A percentile compares a stretch with the other conserved stretches of the same genome.
phyloP scores from a whole-genome alignment of 2,797 vertebrate genomes.

The Schizothorax lantsangensis region DNA sequence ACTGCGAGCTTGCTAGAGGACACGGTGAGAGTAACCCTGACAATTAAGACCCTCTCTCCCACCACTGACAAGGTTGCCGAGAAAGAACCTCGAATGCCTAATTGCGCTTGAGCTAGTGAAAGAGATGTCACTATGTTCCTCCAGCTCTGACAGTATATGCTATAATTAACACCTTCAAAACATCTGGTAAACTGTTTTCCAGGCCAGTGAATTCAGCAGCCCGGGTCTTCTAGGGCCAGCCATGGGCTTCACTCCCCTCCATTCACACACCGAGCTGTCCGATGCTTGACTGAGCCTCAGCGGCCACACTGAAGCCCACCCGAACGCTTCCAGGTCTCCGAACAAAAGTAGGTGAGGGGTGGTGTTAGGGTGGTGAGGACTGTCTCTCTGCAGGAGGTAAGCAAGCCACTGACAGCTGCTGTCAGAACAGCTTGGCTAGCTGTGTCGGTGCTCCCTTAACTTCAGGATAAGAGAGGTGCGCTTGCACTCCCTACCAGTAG shows the following conservation, averaged over 20 bases:
- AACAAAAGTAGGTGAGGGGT: constrained; percentile 62
- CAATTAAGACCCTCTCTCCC: constrained; percentile 47
- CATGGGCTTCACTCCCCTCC: constrained; percentile 62
- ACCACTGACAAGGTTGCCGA: constrained; percentile 57
- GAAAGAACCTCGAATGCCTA: constrained; percentile 67
- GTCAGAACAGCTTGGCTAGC: constrained; percentile 42
- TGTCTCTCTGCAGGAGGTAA: constrained; percentile 27
- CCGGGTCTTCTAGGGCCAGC: constrained; percentile 58
- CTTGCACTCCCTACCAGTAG: constrained; percentile 48
- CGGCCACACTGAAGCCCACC: constrained; percentile 61
- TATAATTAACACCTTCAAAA: constrained; percentile 81
- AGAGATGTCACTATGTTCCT: constrained; percentile 78
- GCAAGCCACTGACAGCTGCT: constrained; percentile 47
- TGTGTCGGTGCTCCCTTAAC: constrained; percentile 26
- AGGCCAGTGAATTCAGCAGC: constrained; percentile 62
- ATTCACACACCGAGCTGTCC: constrained; percentile 64
- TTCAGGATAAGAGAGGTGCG: not conserved
- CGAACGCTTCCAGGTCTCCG: constrained; percentile 63
- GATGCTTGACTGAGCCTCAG: constrained; percentile 68
- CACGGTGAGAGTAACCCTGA: constrained; percentile 28
- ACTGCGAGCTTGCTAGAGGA: constrained; percentile 21
- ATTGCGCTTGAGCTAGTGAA: constrained; percentile 72
- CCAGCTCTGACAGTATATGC: constrained; percentile 72
- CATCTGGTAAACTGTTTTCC: constrained; percentile 77
- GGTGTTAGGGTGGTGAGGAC: constrained; percentile 37